Base-by-base conservation (phyloP, 2,888 invertebrate species). In the Agonum fuliginosum region DNA sequence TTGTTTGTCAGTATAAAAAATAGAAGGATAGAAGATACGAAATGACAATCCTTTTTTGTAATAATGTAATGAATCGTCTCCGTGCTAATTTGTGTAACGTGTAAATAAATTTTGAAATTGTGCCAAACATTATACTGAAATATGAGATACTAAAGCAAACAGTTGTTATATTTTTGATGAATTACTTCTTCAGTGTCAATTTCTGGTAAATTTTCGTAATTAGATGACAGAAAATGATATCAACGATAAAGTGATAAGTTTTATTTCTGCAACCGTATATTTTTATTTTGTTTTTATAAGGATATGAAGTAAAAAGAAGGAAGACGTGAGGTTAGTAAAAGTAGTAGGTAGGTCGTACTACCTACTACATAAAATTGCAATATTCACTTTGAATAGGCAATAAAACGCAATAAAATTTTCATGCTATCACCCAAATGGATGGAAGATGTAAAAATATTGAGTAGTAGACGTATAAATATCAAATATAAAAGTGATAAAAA, bases 101-200 rank as follows among this genome's bases (percentile, higher is more conserved):
- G 54, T 54, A 54, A 54, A 54, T 54, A 24, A 3, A 22, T 24
- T 54, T 54, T 54, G 3, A 12, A 54, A 54, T 24, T 10, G n/a
- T 22, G 24, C n/a, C n/a, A 24, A 54, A 17, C 20, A 37, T 20
- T n/a, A 24, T 24, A 4, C 54, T 5, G 24, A 24, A 24, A 54
- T 24, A 22, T 54, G 22, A 27, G 54, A 22, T 24, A 22, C 14
- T 2, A 46, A 46, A 14, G 46, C 22, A n/a, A 51, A 22, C 22
- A 37, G 12, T 37, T 37, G 3, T 37, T 12, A 37, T 12, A 10
- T n/a, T 37, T 22, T 54, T 54, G 22, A 54, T 54, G 12, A 10
- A 54, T 24, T 54, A n/a, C 22, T 22, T n/a, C 24, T 54, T n/a
- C n/a, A n/a, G 54, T 24, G 24, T 12, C 12, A 54, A 4, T 10